Conservation (phyloP, 2,113 vertebrate species). For the Gracilinanus agilis region DNA sequence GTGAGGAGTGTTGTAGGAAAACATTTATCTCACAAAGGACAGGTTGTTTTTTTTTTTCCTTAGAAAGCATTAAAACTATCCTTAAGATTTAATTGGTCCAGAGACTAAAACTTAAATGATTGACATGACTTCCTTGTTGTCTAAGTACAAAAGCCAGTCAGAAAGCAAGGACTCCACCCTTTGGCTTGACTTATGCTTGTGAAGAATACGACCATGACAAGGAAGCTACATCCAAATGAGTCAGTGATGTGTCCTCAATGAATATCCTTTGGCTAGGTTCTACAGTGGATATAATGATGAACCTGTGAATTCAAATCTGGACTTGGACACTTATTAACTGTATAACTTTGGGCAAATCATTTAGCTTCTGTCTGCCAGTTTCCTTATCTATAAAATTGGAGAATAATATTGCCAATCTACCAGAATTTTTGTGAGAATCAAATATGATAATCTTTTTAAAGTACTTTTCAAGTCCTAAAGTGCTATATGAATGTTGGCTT, state of each 20-base stretch:
- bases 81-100: neutral
- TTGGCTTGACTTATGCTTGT: neutral
- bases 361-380: neutral
- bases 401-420: neutral
- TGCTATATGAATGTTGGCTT: neutral
- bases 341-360: neutral
- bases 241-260: neutral
- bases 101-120: neutral
- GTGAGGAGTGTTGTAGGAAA: neutral
- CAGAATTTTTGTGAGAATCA: neutral
- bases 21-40: neutral
- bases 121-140: neutral
- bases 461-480: neutral
- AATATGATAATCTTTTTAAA: neutral
- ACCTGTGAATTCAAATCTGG: neutral
- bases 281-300: neutral
- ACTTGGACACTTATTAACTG: neutral
- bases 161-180: neutral
- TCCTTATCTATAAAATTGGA: neutral
- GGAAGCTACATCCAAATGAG: neutral
- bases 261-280: neutral
- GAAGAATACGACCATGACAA: neutral
- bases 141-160: neutral
- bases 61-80: neutral
- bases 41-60: neutral